Evolutionary conservation across 2,888 invertebrate species (phyloP), one percentile per base, ranked within the genome.

Genomic region (Meiosimyza platycephala): DNA sequence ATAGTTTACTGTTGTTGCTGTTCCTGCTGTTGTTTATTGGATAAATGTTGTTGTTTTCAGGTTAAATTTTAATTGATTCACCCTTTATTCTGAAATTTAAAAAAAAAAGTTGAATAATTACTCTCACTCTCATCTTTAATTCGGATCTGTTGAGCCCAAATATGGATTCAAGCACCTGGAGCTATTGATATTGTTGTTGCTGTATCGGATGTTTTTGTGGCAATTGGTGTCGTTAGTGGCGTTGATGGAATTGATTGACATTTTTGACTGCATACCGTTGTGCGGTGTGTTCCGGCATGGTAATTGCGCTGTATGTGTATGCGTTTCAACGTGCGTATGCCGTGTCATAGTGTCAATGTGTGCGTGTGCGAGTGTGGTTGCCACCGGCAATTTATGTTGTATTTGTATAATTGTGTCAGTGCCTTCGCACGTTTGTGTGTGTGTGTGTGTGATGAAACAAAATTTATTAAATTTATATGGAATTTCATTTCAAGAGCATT

Each of bases 91-190:
- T n/a, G 40, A 40, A 33, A 62, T 40, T 62, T 62, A n/a, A 62
- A n/a, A 62, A n/a, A 62, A n/a, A 62, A 62, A 33, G 33, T 62
- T 62, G 60, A 62, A 62, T 62, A 62, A 62, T 62, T 62, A 40
- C 60, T 62, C 60, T 47, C 15, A 16, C 40, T 40, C 40, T 40
- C 40, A 9, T 9, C 9, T 40, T 40, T 40, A 40, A 40, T 40
- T 40, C 40, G 40, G 40, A 9, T 40, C 40, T 6, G 40, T 1
- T 40, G 7, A 40, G 40, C 40, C 40, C 40, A 40, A 40, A 6
- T 9, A 40, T 9, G 33, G 13, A 62, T 40, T 40, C 33, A 40
- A 15, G 60, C n/a, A 33, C 60, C 60, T 33, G 60, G 13, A 62
- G 60, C 60, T 28, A 33, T 62, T 62, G 47, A 33, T 40, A n/a